phyloP scores from a whole-genome alignment of 2,888 invertebrate species.

The Melinopterus prodromus region DNA sequence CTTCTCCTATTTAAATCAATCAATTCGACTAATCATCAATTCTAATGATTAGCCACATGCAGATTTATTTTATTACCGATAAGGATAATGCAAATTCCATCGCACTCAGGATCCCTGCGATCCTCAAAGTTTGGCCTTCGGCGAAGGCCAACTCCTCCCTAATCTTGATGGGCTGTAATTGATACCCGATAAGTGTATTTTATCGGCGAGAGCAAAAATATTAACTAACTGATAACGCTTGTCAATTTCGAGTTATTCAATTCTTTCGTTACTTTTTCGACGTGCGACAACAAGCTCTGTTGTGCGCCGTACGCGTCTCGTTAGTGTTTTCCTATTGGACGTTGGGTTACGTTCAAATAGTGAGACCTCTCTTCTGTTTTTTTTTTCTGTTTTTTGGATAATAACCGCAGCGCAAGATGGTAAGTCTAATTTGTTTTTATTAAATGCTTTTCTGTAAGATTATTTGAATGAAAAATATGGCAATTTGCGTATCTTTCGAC shows the following conservation, averaged over 20 bases:
- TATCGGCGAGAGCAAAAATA: not conserved
- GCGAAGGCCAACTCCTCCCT: not conserved
- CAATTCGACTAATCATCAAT: not conserved
- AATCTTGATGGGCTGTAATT: not conserved
- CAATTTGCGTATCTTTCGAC: too few relatives aligned
- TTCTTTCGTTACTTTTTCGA: not conserved
- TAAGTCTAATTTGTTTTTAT: not conserved
- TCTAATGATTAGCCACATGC: not conserved
- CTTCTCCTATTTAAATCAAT: not conserved
- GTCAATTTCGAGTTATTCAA: not conserved
- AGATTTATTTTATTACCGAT: not conserved
- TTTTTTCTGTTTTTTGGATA: not conserved
- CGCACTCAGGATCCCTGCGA: constrained; percentile 4
- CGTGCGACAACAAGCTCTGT: constrained; percentile 4
- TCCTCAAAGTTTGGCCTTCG: not conserved
- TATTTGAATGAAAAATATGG: too few relatives aligned
- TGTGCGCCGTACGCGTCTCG: not conserved
- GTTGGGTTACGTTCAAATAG: not conserved
- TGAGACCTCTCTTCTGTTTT: not conserved
- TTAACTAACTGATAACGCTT: not conserved
- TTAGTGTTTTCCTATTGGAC: not conserved
- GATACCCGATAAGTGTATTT: not conserved
- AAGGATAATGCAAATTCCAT: not conserved
- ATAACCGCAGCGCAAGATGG: not conserved
- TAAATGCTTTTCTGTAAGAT: too few relatives aligned